Evolutionary conservation across 2,888 invertebrate species (phyloP).

Genomic region (Digitonthophagus gazella): DNA sequence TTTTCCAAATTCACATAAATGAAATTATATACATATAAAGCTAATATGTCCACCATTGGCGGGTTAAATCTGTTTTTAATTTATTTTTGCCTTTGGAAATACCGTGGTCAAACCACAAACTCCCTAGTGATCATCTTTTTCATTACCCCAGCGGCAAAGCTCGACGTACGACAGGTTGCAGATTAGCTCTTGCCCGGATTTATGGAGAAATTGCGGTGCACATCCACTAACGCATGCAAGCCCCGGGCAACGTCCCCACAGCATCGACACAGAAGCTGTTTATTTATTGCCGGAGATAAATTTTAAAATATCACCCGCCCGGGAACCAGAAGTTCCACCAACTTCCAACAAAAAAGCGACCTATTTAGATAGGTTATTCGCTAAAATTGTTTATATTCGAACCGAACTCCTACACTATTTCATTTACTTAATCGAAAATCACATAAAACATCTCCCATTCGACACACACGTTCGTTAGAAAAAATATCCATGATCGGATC

Average conservation of each 20-base stretch:
- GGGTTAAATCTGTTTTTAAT: background rate
- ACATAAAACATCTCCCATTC: too few species aligned
- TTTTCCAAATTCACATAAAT: too few species aligned
- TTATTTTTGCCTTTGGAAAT: too few species aligned
- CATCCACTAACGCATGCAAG: background rate
- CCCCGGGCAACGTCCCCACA: background rate
- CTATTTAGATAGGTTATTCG: background rate
- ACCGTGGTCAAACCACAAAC: too few species aligned
- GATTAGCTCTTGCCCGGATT: background rate
- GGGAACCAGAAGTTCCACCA: background rate
- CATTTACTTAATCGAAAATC: too few species aligned
- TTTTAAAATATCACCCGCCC: background rate
- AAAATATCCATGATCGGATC: too few species aligned
- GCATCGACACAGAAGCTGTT: background rate
- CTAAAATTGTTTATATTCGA: background rate
- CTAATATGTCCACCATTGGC: background rate
- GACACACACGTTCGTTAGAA: too few species aligned
- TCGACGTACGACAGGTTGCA: background rate
- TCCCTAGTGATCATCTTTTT: background rate
- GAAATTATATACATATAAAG: background rate
- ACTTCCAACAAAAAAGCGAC: background rate
- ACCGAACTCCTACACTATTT: background rate
- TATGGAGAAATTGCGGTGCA: background rate
- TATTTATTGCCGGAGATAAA: background rate
- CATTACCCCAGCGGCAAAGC: background rate